Evolutionary conservation across 2,888 invertebrate species (phyloP), one percentile per base, ranked within the genome.

Genomic region (Geotrupes spiniger): DNA sequence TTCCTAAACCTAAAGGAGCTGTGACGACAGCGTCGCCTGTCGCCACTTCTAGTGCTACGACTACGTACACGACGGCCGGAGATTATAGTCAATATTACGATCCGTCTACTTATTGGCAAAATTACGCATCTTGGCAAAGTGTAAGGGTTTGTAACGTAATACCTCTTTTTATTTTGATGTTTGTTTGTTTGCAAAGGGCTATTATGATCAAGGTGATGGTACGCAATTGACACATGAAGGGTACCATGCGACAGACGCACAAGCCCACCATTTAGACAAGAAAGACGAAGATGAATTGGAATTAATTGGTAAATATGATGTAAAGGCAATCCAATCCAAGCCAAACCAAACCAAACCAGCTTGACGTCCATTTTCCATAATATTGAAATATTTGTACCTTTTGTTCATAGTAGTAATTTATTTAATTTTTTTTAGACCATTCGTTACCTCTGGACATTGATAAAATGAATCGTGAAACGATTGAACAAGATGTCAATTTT

Each of bases 41-140:
- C 1, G 66, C 75, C 2, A 73, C 73, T 31, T 62, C 75, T 10
- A 62, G 73, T 0, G 59, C 65, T 2, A 57, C 68, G 6, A 58
- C 72, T 17, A 57, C 61, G 9, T 58, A 60, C n/a, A 56, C 64
- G 48, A 40, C 52, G 12, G 53, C 54, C n/a, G 38, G 53, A 12
- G 81, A 87, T 72, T 81, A 87, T 76, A 80, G 82, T 67, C 82
- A 89, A 71, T 89, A 89, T 73, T 89, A 90, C 71, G 89, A 90
- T 74, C 87, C 89, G 17, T 82, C 87, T 37, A 82, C 86, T 36
- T 92, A 92, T 72, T 92, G 91, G 91, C 89, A 89, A 69, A 89
- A 89, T 70, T 92, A 91, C 69, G 80, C 80, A 42, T 86, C 85
- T 59, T 91, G 91, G 91, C 84, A 71, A 57, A 60, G 63, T 47